These are phyloP conservation scores for Smittia aterrima DNA, from an alignment of 2,888 invertebrate genomes.

Conservation along the genomic window DNA sequence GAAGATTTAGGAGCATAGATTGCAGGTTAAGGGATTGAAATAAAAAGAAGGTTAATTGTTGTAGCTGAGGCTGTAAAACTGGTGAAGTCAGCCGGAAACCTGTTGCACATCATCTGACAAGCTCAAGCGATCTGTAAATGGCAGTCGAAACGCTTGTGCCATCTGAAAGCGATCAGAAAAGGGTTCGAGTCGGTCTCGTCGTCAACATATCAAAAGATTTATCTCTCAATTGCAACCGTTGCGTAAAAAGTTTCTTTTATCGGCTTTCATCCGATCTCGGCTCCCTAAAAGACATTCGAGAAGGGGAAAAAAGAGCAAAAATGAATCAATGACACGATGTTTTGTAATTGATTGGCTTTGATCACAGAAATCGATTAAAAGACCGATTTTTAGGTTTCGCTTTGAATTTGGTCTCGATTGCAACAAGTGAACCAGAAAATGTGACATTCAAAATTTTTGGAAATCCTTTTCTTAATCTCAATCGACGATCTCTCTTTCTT, in stretches of 20 bases:
- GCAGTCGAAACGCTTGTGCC: slow-evolving; percentile 36
- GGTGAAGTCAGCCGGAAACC: slow-evolving; percentile 27
- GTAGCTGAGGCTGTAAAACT: slow-evolving; percentile 26
- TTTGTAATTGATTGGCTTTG: slow-evolving; percentile 37
- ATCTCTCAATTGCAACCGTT: slow-evolving; percentile 39
- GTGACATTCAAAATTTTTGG: slow-evolving; percentile 16
- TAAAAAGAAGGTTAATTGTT: slow-evolving; percentile 35
- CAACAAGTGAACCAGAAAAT: slow-evolving; percentile 37
- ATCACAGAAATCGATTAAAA: slow-evolving; percentile 39
- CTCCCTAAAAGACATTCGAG: slow-evolving; percentile 10
- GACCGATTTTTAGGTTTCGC: neutral
- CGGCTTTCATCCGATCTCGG: slow-evolving; percentile 29
- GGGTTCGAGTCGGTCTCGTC: neutral
- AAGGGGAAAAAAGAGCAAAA: slow-evolving; percentile 34
- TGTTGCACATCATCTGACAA: slow-evolving; percentile 39
- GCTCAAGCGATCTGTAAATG: slow-evolving; percentile 40
- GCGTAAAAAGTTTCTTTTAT: slow-evolving; percentile 37
- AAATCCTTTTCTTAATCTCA: slow-evolving; percentile 23
- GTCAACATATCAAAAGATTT: slow-evolving; percentile 24
- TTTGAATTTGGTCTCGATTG: slow-evolving; percentile 1
- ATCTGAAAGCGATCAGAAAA: slow-evolving; percentile 25
- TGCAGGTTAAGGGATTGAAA: neutral
- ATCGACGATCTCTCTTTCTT: no score
- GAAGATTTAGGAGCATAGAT: slow-evolving; percentile 19
- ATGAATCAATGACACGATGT: slow-evolving; percentile 40